Percentiles rank a stretch among this genome's conserved stretches.
These are phyloP conservation scores for Nestor notabilis DNA, from an alignment of 2,113 vertebrate genomes.

Conservation along the genomic window DNA sequence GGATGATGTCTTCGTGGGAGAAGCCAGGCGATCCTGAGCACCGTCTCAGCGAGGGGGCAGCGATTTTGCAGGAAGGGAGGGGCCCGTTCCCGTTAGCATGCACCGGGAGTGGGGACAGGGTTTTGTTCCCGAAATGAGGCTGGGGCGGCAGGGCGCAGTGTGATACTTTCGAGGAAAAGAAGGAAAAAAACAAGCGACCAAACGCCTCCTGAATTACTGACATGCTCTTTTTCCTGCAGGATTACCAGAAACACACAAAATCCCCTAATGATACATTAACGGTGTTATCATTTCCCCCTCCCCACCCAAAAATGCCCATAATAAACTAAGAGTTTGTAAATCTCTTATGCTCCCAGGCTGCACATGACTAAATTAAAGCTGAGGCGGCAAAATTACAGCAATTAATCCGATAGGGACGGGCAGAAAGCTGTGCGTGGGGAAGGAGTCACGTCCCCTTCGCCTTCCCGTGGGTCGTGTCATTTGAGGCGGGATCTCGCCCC, in stretches of 20 bases:
- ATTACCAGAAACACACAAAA: not conserved
- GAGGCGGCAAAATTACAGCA: not conserved
- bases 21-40: not conserved
- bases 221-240: not conserved
- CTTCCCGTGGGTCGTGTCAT: not conserved
- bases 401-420: not conserved
- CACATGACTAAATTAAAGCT: not conserved
- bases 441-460: not conserved
- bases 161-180: not conserved
- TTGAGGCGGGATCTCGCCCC: not conserved
- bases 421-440: not conserved
- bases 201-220: not conserved
- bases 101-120: not conserved
- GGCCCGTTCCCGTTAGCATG: accelerated
- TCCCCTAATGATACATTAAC: not conserved
- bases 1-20: not conserved
- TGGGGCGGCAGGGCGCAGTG: too few species aligned
- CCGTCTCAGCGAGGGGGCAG: not conserved
- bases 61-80: accelerated
- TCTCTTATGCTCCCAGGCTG: not conserved
- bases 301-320: not conserved
- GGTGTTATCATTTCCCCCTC: accelerated
- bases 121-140: not conserved
- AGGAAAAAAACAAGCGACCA: not conserved
- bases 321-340: not conserved